phyloP scores from a whole-genome alignment of 2,113 vertebrate genomes.

The Tragelaphus imberbis region DNA sequence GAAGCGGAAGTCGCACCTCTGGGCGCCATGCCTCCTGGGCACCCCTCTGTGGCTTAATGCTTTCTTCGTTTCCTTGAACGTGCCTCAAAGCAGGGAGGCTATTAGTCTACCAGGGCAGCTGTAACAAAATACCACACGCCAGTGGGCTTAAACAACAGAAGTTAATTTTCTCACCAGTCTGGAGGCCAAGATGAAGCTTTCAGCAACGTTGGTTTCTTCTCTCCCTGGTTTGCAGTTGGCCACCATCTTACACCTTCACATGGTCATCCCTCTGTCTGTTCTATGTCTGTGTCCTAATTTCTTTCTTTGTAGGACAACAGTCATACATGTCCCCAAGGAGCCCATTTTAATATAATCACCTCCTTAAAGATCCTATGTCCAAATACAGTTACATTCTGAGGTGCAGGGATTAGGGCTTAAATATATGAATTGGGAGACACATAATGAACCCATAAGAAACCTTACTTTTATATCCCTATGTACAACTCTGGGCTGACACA shows the following conservation, averaged over 20 bases:
- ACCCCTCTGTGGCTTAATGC: background rate
- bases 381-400: background rate
- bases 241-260: background rate
- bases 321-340: background rate
- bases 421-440: background rate
- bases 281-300: background rate
- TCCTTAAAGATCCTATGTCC: background rate
- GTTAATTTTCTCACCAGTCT: background rate
- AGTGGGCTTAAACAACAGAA: background rate
- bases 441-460: background rate
- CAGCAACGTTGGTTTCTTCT: background rate
- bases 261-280: background rate
- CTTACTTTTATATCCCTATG: background rate
- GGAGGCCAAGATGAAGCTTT: background rate
- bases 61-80: background rate
- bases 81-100: background rate
- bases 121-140: background rate
- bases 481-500: background rate
- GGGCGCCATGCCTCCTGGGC: accelerated
- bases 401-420: background rate
- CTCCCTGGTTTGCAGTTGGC: background rate
- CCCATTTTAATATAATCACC: background rate
- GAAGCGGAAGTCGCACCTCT: background rate
- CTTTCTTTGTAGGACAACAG: background rate
- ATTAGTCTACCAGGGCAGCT: background rate